These are phyloP conservation scores for Apamea epomidion DNA, from an alignment of 2,888 invertebrate genomes.

Conservation along the genomic window DNA sequence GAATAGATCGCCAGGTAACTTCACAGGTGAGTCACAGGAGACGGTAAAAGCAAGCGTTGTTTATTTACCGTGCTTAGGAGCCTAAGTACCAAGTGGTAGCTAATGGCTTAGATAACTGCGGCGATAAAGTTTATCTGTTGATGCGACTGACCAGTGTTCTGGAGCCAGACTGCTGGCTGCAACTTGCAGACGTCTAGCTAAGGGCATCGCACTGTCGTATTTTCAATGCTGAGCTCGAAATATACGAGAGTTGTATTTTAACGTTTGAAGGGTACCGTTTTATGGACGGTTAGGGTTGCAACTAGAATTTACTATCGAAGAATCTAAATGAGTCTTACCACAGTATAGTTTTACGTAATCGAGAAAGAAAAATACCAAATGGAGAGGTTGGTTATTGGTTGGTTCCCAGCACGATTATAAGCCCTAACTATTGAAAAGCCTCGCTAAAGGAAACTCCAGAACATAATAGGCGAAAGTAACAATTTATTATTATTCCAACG, in stretches of 20 bases:
- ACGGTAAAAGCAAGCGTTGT: constrained; percentile 16
- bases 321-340: background rate
- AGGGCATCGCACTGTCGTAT: constrained; percentile 60
- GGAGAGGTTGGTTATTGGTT: background rate
- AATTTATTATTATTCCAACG: constrained; percentile 7
- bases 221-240: constrained; percentile 41
- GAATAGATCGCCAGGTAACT: background rate
- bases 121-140: constrained; percentile 40
- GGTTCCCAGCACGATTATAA: background rate
- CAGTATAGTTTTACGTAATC: background rate
- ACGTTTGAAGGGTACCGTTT: constrained; percentile 13
- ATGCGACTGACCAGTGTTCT: constrained; percentile 21
- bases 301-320: constrained; percentile 1
- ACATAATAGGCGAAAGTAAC: background rate
- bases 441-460: background rate
- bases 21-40: constrained; percentile 3
- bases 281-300: background rate
- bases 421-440: background rate
- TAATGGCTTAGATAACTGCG: constrained; percentile 12
- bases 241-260: constrained; percentile 48
- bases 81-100: constrained; percentile 2
- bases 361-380: too few relatives aligned
- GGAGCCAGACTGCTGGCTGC: constrained; percentile 15
- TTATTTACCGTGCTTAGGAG: constrained; percentile 11
- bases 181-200: constrained; percentile 42